Base-by-base conservation (phyloP, 2,797 vertebrate species). In the Tapirus indicus region DNA sequence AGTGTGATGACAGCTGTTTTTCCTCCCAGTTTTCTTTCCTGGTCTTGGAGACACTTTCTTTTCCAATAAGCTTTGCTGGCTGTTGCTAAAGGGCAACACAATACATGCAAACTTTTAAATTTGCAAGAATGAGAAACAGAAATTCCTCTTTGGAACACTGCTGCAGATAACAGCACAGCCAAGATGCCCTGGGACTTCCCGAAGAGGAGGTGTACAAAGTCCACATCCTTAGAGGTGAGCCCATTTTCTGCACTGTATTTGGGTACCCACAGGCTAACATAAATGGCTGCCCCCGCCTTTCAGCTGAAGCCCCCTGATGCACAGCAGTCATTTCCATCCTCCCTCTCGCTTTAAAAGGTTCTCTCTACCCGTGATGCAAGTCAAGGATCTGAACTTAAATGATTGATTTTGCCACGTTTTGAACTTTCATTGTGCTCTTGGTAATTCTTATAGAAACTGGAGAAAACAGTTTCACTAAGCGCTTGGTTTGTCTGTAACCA, bases 51-150 rank as follows among this genome's bases (percentile, higher is more conserved):
- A 82, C 56, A 66, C 54, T 88, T 86, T 87, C 41, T 91, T 92
- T 78, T 66, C 88, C 77, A 91, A 35, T 12, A 77, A 85, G 56
- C 49, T 86, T 95, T 78, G 41, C 58, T 69, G 62, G 49, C 78
- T 49, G 80, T 91, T 96, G 80, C 92, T 92, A 86, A 88, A 95
- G 56, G 94, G 27, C 25, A 74, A 82, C 13, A 52, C 23, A 90
- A 92, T 32, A 82, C 78, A 92, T 0, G 2, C 35, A 64, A 74
- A 88, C 38, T 83, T 86, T 66, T 44, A 64, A 44, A 49, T 88
- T 25, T 86, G 41, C 52, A 49, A 78, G 38, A 94, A 86, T 27
- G 29, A 79, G 32, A 92, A 56, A 68, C 2, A 47, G 74, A 95
- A 92, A 83, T 69, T 78, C 38, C 71, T 92, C 82, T 87, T 79